Percentiles rank a stretch among this genome's conserved stretches.
phyloP scores from a whole-genome alignment of 2,113 vertebrate species.

The Petromus typicus region DNA sequence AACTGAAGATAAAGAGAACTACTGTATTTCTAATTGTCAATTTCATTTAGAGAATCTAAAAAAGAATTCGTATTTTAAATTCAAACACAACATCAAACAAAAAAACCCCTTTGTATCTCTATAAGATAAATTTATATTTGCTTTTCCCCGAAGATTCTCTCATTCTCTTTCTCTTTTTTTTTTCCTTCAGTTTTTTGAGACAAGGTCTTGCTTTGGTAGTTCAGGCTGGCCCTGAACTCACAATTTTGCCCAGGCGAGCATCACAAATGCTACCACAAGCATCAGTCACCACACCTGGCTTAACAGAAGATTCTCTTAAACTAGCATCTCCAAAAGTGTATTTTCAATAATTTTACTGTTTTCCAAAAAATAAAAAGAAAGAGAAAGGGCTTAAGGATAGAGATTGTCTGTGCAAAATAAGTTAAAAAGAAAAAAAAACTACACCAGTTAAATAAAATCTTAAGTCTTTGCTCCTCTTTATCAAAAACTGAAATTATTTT shows the following conservation, averaged over 20 bases:
- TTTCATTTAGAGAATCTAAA: constrained; percentile 23
- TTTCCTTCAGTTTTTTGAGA: too few relatives aligned
- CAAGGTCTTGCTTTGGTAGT: too few relatives aligned
- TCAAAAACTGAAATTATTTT: constrained; percentile 12
- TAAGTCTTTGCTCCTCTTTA: not conserved
- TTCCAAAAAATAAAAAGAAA: not conserved
- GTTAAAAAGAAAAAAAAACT: not conserved
- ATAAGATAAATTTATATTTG: constrained; percentile 26
- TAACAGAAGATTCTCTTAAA: constrained; percentile 21
- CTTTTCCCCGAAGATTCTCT: constrained; percentile 4
- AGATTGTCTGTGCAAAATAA: not conserved
- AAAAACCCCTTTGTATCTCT: not conserved
- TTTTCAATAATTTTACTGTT: not conserved
- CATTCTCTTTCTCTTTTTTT: too few relatives aligned
- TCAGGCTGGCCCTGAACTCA: too few relatives aligned
- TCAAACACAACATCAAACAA: not conserved
- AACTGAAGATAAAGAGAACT: not conserved
- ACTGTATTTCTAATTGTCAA: not conserved
- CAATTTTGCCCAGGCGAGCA: too few relatives aligned
- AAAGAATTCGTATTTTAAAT: constrained; percentile 20
- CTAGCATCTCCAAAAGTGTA: not conserved
- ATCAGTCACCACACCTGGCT: not conserved
- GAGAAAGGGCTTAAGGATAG: not conserved
- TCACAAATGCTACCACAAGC: too few relatives aligned
- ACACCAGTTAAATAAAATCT: not conserved